phyloP scores from a whole-genome alignment of 2,113 vertebrate species.

The Nettapus auritus region DNA sequence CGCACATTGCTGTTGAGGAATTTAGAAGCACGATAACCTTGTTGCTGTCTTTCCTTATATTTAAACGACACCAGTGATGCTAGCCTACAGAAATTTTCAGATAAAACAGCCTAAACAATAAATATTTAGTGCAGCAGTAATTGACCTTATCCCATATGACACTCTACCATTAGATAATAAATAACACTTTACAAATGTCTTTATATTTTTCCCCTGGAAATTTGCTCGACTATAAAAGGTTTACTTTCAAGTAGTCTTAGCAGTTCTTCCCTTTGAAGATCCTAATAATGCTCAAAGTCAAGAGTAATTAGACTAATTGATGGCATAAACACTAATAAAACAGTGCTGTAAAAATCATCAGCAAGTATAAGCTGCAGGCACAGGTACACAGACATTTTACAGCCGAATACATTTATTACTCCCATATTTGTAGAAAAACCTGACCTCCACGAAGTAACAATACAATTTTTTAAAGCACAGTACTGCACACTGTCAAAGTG shows the following conservation, averaged over 20 bases:
- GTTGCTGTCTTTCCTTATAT: background rate
- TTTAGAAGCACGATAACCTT: background rate
- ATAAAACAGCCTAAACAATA: background rate
- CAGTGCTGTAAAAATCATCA: conserved; percentile 51
- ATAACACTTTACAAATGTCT: background rate
- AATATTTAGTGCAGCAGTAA: background rate
- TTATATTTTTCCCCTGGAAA: conserved; percentile 21
- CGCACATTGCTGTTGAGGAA: conserved; percentile 45
- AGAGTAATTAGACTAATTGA: conserved; percentile 66
- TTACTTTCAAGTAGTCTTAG: conserved; percentile 43
- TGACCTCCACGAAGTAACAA: conserved; percentile 1
- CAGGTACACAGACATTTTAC: conserved; percentile 22
- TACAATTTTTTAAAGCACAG: background rate
- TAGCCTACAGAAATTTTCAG: background rate
- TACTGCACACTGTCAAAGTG: background rate
- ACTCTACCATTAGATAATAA: background rate
- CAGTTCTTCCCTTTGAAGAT: conserved; percentile 52
- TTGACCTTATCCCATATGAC: background rate
- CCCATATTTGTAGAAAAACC: background rate
- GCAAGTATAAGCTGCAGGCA: conserved; percentile 10
- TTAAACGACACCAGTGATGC: background rate
- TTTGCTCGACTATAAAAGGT: conserved; percentile 33
- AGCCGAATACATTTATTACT: background rate
- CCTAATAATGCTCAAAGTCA: conserved; percentile 59
- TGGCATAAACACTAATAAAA: conserved; percentile 68